Evolutionary conservation across 2,797 vertebrate genomes (phyloP).

Genomic region (Lagodon rhomboides): DNA sequence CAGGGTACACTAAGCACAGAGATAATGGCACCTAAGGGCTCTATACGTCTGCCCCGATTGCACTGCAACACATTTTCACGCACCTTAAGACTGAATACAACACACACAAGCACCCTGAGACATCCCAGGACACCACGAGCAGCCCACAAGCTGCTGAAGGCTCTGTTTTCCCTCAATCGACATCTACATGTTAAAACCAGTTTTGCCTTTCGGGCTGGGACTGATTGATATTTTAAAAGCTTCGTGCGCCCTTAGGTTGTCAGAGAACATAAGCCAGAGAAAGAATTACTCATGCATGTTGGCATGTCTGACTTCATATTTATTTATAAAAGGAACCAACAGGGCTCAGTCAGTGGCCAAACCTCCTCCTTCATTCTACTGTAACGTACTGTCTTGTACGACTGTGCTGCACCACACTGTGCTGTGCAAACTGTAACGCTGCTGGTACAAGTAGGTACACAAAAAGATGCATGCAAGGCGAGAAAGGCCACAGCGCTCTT

Average conservation of each 20-base stretch:
- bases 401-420: neutral
- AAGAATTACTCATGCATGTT: constrained; percentile 47
- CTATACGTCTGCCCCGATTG: neutral
- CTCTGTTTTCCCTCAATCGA: constrained; percentile 61
- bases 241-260: constrained; percentile 37
- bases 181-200: constrained; percentile 34
- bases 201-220: constrained; percentile 45
- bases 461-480: constrained; percentile 1
- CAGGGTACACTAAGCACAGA: neutral
- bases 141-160: constrained; percentile 34
- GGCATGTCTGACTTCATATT: constrained; percentile 51
- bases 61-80: constrained; percentile 18
- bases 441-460: neutral
- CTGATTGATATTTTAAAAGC: constrained; percentile 56
- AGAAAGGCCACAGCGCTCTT: neutral
- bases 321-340: constrained; percentile 46
- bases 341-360: constrained; percentile 15
- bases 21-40: constrained; percentile 1
- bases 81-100: constrained; percentile 28
- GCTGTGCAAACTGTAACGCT: constrained; percentile 31
- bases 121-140: constrained; percentile 50
- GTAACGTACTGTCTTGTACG: constrained; percentile 1
- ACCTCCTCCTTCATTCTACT: constrained; percentile 7
- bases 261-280: constrained; percentile 38
- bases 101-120: constrained; percentile 41